These are phyloP conservation scores for Coracias cyanogaster DNA, from an alignment of 2,797 vertebrate genomes.

Conservation along the genomic window DNA sequence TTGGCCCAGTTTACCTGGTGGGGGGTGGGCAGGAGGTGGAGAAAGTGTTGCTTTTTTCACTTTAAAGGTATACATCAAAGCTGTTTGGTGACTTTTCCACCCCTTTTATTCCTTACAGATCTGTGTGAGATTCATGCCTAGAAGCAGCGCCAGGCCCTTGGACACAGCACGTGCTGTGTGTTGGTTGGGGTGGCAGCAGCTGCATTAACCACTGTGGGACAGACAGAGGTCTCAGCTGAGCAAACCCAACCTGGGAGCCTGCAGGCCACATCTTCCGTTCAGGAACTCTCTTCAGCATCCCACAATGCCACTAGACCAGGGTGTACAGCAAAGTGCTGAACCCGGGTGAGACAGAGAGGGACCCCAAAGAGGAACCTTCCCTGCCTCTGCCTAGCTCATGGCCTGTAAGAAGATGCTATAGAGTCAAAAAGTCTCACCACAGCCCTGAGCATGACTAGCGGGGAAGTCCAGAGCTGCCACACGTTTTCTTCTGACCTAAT, in stretches of 20 bases:
- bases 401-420: not conserved
- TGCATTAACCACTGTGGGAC: not conserved
- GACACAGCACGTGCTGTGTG: rapidly evolving
- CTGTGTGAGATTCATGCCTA: not conserved
- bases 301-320: rapidly evolving
- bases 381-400: rapidly evolving
- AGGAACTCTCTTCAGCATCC: not conserved
- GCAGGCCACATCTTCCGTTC: not conserved
- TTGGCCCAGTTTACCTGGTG: not conserved
- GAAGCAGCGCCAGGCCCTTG: rapidly evolving
- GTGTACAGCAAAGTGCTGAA: not conserved
- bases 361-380: not conserved
- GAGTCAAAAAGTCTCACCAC: not conserved
- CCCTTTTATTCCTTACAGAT: not conserved
- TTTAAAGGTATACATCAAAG: not conserved
- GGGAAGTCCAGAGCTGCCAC: not conserved
- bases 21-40: rapidly evolving
- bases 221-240: not conserved
- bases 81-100: rapidly evolving
- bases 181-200: not conserved
- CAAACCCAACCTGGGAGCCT: not conserved
- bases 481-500: not conserved
- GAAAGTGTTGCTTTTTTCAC: not conserved
- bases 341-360: rapidly evolving
- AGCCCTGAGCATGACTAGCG: not conserved